phyloP scores from a whole-genome alignment of 2,797 vertebrate species.

The Gymnopithys bicolor region DNA sequence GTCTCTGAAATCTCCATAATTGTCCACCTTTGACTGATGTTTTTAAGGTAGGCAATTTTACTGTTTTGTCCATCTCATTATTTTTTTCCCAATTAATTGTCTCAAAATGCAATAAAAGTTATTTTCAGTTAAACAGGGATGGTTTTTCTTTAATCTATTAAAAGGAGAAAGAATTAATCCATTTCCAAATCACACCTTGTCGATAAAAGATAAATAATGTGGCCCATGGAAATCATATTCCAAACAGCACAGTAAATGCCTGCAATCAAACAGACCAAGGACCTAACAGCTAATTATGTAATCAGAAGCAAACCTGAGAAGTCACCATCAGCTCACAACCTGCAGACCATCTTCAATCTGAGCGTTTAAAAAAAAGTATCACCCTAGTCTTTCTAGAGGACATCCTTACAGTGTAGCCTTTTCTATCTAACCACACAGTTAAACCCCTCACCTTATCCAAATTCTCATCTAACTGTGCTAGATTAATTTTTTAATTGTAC shows the following conservation, averaged over 20 bases:
- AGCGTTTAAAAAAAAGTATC: background rate
- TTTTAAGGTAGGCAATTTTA: background rate
- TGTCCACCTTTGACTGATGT: background rate
- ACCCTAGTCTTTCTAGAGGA: background rate
- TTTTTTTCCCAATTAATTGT: background rate
- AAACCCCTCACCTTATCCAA: background rate
- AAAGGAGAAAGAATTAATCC: background rate
- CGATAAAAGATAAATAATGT: background rate
- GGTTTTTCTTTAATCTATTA: background rate
- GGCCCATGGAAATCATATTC: background rate
- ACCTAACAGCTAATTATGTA: background rate
- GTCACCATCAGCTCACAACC: background rate
- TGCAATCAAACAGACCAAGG: background rate
- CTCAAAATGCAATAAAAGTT: background rate
- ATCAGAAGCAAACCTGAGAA: background rate
- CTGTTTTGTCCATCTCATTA: background rate
- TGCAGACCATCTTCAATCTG: background rate
- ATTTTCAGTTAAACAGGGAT: background rate
- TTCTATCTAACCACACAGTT: background rate
- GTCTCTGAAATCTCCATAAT: background rate
- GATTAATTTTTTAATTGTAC: background rate
- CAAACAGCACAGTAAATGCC: background rate
- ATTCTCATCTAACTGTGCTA: fast-evolving
- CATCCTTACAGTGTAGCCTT: background rate
- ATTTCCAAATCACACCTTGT: background rate